Conservation (phyloP, 2,888 invertebrate species). For the Pristionchus fissidentatus region DNA sequence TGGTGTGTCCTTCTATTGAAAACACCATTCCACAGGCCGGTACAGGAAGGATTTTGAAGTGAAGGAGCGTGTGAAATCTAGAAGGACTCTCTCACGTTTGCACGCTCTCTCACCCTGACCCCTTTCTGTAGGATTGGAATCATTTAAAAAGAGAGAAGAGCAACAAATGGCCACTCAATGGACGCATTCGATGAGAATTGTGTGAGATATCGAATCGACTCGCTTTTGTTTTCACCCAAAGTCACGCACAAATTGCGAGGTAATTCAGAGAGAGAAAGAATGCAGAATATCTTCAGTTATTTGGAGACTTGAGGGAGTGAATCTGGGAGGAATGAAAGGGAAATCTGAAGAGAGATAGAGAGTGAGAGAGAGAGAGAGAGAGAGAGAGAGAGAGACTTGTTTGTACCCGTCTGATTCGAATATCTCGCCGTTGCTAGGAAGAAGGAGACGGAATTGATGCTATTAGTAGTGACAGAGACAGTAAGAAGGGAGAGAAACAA, state of each 20-base stretch:
- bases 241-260: constrained; percentile 7
- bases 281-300: not conserved
- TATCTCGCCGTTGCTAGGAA: constrained; percentile 27
- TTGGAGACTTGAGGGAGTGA: not conserved
- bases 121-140: too few species aligned
- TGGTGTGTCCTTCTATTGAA: too few species aligned
- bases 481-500: not conserved
- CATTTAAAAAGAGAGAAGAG: not conserved
- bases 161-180: not conserved
- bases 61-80: too few species aligned
- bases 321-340: not conserved
- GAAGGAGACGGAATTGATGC: constrained; percentile 4
- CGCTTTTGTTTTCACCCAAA: not conserved
- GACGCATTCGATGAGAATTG: not conserved
- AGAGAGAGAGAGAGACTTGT: not conserved
- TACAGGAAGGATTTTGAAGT: too few species aligned
- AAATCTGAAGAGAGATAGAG: not conserved
- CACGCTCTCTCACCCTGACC: too few species aligned
- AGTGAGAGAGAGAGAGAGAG: not conserved
- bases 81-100: too few species aligned
- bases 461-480: not conserved
- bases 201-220: not conserved
- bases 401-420: not conserved
- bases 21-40: too few species aligned
- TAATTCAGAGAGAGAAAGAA: too few species aligned